phyloP scores from a whole-genome alignment of 2,113 vertebrate genomes.

The Gnathonemus longibarbis region DNA sequence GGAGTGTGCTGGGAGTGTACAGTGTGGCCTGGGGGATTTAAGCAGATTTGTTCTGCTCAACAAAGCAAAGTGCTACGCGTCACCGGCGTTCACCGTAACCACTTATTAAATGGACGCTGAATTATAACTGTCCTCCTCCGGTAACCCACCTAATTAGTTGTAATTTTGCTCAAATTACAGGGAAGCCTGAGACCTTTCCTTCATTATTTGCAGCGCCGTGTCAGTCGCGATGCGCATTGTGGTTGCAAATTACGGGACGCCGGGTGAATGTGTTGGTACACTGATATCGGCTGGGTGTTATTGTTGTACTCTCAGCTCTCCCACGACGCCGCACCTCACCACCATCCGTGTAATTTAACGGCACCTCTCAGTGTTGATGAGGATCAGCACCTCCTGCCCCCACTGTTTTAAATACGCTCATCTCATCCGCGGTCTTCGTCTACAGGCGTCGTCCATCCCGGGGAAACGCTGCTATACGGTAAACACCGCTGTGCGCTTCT shows the following conservation, averaged over 20 bases:
- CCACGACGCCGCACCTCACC: background rate
- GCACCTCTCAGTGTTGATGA: background rate
- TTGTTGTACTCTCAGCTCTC: background rate
- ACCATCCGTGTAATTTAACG: background rate
- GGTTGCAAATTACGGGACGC: background rate
- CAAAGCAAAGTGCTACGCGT: background rate
- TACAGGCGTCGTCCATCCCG: background rate
- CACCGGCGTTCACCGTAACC: background rate
- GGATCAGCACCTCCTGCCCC: background rate
- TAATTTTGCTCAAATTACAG: background rate
- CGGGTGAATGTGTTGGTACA: background rate
- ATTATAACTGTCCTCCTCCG: background rate
- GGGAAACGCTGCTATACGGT: background rate
- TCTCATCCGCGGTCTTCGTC: background rate
- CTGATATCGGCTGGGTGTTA: background rate
- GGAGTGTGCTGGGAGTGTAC: background rate
- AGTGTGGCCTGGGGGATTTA: background rate
- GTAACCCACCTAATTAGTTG: constrained; percentile 2
- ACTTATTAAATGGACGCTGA: constrained; percentile 1
- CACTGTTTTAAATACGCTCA: background rate
- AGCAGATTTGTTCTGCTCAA: background rate
- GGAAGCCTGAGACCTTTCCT: background rate
- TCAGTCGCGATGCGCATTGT: background rate
- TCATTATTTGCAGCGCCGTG: background rate
- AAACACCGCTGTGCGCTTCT: background rate